Conservation (phyloP, 2,797 vertebrate genomes). For the Bucorvus abyssinicus region DNA sequence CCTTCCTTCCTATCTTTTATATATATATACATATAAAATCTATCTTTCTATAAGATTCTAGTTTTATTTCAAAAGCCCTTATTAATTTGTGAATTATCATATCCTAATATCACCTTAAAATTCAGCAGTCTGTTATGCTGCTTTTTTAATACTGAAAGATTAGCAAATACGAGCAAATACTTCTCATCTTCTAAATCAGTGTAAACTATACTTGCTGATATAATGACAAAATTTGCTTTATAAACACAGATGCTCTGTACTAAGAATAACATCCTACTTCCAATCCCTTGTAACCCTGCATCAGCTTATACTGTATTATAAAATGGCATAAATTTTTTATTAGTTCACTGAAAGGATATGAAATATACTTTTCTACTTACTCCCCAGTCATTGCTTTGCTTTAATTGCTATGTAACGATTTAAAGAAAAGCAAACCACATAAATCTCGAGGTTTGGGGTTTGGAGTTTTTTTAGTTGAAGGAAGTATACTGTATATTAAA, state of each 20-base stretch:
- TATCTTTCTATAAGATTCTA: neutral
- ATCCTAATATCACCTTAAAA: conserved; percentile 12
- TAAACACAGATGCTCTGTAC: conserved; percentile 71
- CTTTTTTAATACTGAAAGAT: conserved; percentile 35
- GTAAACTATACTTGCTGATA: conserved; percentile 63
- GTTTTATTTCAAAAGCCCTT: neutral
- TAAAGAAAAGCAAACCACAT: conserved; percentile 62
- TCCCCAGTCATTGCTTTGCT: conserved; percentile 63
- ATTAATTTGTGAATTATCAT: neutral
- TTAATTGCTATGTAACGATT: conserved; percentile 72
- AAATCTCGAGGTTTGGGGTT: conserved; percentile 40
- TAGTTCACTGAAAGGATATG: conserved; percentile 73
- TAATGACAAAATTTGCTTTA: conserved; percentile 70
- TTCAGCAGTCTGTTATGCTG: neutral
- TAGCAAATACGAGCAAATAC: conserved; percentile 2
- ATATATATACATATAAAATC: neutral
- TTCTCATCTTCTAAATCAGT: conserved; percentile 33
- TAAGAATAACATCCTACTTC: conserved; percentile 71
- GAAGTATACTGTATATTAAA: conserved; percentile 48
- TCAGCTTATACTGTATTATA: conserved; percentile 72
- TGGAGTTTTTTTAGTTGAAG: conserved; percentile 45
- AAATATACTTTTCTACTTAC: conserved; percentile 73
- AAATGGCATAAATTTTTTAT: conserved; percentile 78
- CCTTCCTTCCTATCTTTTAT: neutral
- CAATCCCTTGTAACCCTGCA: conserved; percentile 61